Evolutionary conservation across 2,888 invertebrate species (phyloP), one percentile per base, ranked within the genome.

Genomic region (Tiphia femorata): DNA sequence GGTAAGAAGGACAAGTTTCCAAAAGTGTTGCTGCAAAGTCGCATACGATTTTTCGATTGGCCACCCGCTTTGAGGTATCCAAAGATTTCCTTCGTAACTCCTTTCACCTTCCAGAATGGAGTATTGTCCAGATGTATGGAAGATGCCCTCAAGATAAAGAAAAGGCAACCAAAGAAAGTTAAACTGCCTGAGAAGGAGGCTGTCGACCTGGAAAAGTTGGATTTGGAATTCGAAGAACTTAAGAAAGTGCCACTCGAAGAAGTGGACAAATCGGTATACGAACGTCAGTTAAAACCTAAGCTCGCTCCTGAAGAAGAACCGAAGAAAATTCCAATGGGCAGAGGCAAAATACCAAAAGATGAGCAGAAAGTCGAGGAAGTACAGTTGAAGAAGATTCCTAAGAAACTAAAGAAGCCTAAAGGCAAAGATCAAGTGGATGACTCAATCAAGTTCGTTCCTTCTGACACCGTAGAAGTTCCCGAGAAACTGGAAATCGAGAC

Each of bases 351-450:
- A 68, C 80, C 84, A 10, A 65, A 79, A 51, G 63, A 72, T 42
- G 84, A 85, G 27, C 73, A 61, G 23, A 79, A 75, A 21, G 70
- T 80, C 12, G 85, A 86, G 68, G 78, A 76, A 38, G 79, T 88
- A 0, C 85, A 81, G 21, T 76, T 88, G 5, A 88, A 86, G 72
- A 87, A 87, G 73, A 81, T 85, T 49, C 86, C 86, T 3, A 71
- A 81, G 51, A 86, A 86, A 64, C 10, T 4, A 4, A 33, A n/a
- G 2, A n/a, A n/a, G 3, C 4, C 3, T 14, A 33, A 33, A 12
- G n/a, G 12, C 3, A 6, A n/a, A 1, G 14, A 33, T 14, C 1
- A n/a, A 2, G 12, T n/a, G 2, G 33, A 33, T 14, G 33, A 33
- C 6, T n/a, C 12, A 6, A n/a, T 33, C 8, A 33, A 33, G 8